Conservation (phyloP, 2,797 vertebrate species). For the Pseudopleuronectes americanus region DNA sequence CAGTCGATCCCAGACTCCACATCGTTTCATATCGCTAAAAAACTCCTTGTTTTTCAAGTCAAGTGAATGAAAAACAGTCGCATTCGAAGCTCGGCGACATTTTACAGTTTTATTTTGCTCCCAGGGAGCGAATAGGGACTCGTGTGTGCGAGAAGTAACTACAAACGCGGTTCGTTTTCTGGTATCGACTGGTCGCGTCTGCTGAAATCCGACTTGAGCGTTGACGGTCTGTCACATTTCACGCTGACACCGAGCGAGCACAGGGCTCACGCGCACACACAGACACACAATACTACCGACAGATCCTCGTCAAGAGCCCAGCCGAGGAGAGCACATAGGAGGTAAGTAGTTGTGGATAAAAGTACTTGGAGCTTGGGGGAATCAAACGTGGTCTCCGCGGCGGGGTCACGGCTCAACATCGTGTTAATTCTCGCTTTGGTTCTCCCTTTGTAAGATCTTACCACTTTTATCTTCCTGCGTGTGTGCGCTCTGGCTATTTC, state of each 20-base stretch:
- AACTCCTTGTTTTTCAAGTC: background rate
- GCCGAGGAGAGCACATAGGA: slow-evolving; percentile 53
- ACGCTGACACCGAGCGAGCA: slow-evolving; percentile 82
- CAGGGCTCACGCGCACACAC: slow-evolving; percentile 54
- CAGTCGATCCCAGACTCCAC: slow-evolving; percentile 45
- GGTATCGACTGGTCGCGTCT: slow-evolving; percentile 67
- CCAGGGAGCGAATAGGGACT: accelerated
- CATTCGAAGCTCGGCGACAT: accelerated
- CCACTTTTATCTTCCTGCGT: slow-evolving; percentile 63
- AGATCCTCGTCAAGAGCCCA: slow-evolving; percentile 67
- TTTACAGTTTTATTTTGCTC: accelerated
- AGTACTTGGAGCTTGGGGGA: slow-evolving; percentile 8
- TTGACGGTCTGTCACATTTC: slow-evolving; percentile 88
- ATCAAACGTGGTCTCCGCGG: slow-evolving; percentile 38
- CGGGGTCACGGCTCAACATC: slow-evolving; percentile 47
- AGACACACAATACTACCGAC: slow-evolving; percentile 73
- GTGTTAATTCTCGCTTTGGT: slow-evolving; percentile 64
- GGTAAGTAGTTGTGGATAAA: slow-evolving; percentile 63
- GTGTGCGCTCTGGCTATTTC: slow-evolving; percentile 30
- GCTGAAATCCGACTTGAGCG: slow-evolving; percentile 73
- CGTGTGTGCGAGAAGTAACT: background rate
- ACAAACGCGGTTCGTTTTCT: slow-evolving; percentile 40
- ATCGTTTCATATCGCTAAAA: accelerated
- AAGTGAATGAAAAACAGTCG: background rate
- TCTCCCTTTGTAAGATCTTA: slow-evolving; percentile 72